Evolutionary conservation across 2,113 vertebrate genomes (phyloP).

Genomic region (Cyanistes caeruleus): DNA sequence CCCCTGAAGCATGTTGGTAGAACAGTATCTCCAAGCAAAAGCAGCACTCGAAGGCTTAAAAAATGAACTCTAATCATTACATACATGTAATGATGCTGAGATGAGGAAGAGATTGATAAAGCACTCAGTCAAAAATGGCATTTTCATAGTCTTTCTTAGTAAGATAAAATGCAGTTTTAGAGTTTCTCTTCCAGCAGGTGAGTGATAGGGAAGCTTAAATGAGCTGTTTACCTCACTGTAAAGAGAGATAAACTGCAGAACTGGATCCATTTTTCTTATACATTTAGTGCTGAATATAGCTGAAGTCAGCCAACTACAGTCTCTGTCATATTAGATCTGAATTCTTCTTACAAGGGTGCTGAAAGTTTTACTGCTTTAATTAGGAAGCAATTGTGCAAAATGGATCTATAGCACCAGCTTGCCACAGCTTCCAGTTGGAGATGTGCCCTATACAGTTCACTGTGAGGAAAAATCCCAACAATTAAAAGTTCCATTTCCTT

Average conservation of each 20-base stretch:
- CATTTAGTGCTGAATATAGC: neutral
- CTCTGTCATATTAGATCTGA: neutral
- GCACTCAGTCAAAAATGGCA: neutral
- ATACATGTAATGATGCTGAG: neutral
- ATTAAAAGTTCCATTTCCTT: neutral
- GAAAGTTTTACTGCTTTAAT: slow-evolving; percentile 19
- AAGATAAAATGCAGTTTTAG: neutral
- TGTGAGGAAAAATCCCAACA: neutral
- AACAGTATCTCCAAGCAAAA: neutral
- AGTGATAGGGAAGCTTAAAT: neutral
- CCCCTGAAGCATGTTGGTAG: neutral
- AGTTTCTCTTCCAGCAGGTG: neutral
- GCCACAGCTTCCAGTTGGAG: neutral
- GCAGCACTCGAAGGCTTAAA: neutral
- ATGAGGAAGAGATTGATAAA: neutral
- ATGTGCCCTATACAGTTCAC: neutral
- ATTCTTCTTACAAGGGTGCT: neutral
- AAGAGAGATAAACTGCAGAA: neutral
- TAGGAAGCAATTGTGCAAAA: neutral
- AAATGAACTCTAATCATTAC: neutral
- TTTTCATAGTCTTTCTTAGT: neutral
- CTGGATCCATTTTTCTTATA: neutral
- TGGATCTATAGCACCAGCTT: neutral
- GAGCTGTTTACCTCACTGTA: neutral
- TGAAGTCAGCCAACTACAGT: neutral